A percentile compares a stretch with the other conserved stretches of the same genome.
Conservation (phyloP, 2,113 vertebrate genomes). For the Coracopsis vasa region DNA sequence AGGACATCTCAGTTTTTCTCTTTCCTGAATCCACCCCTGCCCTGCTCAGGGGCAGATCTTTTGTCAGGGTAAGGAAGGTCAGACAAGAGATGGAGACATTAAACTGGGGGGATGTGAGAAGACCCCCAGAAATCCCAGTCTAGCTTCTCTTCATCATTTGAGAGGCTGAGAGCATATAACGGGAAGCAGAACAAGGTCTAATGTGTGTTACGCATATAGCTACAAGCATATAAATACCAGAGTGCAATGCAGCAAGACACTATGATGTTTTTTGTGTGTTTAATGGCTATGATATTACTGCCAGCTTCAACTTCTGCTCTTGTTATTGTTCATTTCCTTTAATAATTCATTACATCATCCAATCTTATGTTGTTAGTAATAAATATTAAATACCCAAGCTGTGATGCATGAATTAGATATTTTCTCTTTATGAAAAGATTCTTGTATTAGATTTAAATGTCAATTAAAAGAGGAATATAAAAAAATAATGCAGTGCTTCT, state of each 20-base stretch:
- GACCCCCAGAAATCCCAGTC: background rate
- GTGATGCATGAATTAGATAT: conserved; percentile 32
- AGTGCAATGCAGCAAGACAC: background rate
- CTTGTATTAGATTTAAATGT: conserved; percentile 24
- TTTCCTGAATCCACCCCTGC: background rate
- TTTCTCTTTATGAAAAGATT: conserved; percentile 14
- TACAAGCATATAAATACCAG: background rate
- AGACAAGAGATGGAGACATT: accelerated
- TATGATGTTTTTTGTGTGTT: background rate
- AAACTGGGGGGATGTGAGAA: accelerated
- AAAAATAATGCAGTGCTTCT: background rate
- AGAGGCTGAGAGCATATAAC: background rate
- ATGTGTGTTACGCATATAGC: background rate
- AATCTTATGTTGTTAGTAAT: conserved; percentile 33
- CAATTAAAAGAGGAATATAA: conserved; percentile 18
- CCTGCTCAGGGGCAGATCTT: background rate
- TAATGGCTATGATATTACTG: background rate
- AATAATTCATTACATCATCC: conserved; percentile 56
- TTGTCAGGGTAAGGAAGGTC: background rate
- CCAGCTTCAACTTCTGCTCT: background rate
- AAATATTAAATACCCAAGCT: conserved; percentile 55
- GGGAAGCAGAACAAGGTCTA: background rate
- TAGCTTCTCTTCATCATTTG: background rate
- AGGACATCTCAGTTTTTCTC: background rate
- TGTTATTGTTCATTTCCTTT: conserved; percentile 43